Evolutionary conservation across 2,888 invertebrate species (phyloP).

Genomic region (Trichopria drosophilae): DNA sequence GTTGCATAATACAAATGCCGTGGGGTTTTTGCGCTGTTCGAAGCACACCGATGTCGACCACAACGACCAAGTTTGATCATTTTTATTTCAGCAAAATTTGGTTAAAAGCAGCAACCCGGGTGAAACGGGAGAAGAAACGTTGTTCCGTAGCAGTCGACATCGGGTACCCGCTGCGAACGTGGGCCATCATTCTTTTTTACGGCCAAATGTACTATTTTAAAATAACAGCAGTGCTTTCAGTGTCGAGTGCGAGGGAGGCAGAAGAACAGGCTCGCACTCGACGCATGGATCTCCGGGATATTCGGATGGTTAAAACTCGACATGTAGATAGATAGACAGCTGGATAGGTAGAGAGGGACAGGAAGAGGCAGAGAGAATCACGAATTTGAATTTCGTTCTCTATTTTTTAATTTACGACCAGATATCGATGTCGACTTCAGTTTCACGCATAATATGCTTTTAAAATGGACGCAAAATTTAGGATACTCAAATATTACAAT

Average conservation of each 20-base stretch:
- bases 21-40: too few species aligned
- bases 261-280: constrained; percentile 6
- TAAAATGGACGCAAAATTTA: too few species aligned
- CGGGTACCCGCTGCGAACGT: constrained; percentile 34
- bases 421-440: too few species aligned
- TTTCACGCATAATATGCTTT: too few species aligned
- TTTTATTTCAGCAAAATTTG: constrained; percentile 23
- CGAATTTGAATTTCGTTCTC: too few species aligned
- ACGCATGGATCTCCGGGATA: constrained; percentile 29
- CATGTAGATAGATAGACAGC: constrained; percentile 10
- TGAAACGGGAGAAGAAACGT: constrained; percentile 14
- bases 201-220: constrained; percentile 52
- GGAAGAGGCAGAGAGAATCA: constrained; percentile 3
- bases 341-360: constrained; percentile 18
- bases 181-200: constrained; percentile 53
- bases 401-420: too few species aligned
- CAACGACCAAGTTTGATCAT: too few species aligned
- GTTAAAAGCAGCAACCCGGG: constrained; percentile 27
- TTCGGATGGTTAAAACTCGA: constrained; percentile 29
- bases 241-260: constrained; percentile 19
- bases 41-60: too few species aligned
- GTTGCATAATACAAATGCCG: too few species aligned
- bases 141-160: too few species aligned
- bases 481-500: too few species aligned
- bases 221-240: constrained; percentile 46